Evolutionary conservation across 2,797 vertebrate genomes (phyloP).

Genomic region (Melanotaenia pygmaea): DNA sequence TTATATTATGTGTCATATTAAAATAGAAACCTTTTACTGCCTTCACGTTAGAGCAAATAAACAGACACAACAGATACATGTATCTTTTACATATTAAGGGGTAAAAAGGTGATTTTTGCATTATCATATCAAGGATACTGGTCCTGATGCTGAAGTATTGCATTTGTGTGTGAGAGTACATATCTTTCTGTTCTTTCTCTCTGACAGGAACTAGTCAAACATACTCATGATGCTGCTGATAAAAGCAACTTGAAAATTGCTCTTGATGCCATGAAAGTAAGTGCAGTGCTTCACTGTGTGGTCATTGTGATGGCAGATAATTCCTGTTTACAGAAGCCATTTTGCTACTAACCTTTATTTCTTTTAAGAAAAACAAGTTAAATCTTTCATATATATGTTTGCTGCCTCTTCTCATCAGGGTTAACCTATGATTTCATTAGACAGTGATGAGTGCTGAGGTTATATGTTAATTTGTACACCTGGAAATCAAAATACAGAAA

Average conservation of each 20-base stretch:
- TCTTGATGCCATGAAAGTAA: constrained; percentile 95
- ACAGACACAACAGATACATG: neutral
- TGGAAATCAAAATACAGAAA: neutral
- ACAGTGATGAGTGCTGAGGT: neutral
- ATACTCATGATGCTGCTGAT: constrained; percentile 87
- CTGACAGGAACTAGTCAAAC: constrained; percentile 91
- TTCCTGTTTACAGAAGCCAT: constrained; percentile 19
- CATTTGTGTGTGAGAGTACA: neutral
- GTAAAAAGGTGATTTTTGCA: neutral
- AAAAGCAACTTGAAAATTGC: constrained; percentile 90
- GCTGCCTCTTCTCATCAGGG: neutral
- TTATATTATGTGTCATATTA: no score
- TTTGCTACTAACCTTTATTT: constrained; percentile 23
- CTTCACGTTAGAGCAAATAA: neutral
- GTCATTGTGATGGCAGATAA: constrained; percentile 41
- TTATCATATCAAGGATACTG: neutral
- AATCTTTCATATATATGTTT: neutral
- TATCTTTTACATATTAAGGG: neutral
- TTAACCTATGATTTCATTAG: neutral
- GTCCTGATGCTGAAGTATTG: neutral
- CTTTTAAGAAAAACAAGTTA: neutral
- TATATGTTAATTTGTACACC: neutral
- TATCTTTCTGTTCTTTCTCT: constrained; percentile 30
- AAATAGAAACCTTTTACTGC: neutral
- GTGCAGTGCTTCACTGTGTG: constrained; percentile 50